phyloP scores from a whole-genome alignment of 2,797 vertebrate species.

The Muscicapa comitata region DNA sequence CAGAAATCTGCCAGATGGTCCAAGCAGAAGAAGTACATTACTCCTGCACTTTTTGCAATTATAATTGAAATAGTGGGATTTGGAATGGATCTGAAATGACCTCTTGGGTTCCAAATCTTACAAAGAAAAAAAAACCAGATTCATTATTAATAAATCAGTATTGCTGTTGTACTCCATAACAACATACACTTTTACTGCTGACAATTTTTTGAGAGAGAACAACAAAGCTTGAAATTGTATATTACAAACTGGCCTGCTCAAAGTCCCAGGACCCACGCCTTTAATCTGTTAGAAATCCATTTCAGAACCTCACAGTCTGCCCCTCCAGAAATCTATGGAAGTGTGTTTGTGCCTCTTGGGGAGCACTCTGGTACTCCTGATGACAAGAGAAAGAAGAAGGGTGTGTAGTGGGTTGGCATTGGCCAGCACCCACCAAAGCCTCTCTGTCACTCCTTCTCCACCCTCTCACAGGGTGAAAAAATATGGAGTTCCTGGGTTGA shows the following conservation, averaged over 20 bases:
- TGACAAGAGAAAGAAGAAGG: background rate
- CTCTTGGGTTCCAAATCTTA: background rate
- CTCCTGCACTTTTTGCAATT: background rate
- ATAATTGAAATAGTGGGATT: background rate
- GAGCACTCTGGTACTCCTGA: background rate
- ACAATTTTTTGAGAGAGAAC: background rate
- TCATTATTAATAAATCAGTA: background rate
- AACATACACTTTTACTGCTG: background rate
- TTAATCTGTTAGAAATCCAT: background rate
- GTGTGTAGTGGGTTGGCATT: fast-evolving
- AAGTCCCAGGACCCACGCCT: background rate
- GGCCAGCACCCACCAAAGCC: background rate
- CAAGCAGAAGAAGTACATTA: background rate
- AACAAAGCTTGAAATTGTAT: background rate
- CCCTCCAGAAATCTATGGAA: background rate
- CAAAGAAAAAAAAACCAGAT: background rate
- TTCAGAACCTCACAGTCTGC: background rate
- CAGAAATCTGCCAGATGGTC: conserved; percentile 24
- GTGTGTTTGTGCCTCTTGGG: fast-evolving
- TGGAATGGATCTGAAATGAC: background rate
- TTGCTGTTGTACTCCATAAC: background rate
- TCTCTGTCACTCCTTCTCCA: background rate
- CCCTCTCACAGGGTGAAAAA: background rate
- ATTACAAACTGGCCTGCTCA: background rate
- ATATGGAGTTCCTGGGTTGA: too few species aligned